phyloP scores from a whole-genome alignment of 1,140 invertebrate species.

The Tetraneura akinire region DNA sequence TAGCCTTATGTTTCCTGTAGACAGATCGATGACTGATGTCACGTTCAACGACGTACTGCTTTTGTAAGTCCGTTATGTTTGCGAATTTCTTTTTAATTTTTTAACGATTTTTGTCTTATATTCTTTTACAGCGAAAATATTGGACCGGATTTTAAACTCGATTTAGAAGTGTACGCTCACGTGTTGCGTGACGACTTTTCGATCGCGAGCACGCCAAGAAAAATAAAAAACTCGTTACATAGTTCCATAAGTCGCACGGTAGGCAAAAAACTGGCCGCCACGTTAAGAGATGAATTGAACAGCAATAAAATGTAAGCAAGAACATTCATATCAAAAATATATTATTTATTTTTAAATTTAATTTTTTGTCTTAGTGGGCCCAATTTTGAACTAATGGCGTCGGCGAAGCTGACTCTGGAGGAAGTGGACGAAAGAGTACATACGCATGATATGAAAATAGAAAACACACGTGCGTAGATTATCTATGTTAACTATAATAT shows the following conservation, averaged over 20 bases:
- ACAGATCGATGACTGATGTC: constrained; percentile 71
- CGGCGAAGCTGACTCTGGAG: constrained; percentile 65
- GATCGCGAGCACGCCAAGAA: constrained; percentile 69
- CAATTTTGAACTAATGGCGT: constrained; percentile 71
- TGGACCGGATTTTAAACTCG: constrained; percentile 67
- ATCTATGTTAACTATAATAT: neutral
- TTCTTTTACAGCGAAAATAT: constrained; percentile 65
- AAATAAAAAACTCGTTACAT: constrained; percentile 71
- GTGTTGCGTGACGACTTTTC: constrained; percentile 70
- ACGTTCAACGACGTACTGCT: constrained; percentile 71
- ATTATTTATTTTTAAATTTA: neutral
- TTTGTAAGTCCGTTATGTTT: constrained; percentile 74
- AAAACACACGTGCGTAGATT: constrained; percentile 60
- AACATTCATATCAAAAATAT: neutral
- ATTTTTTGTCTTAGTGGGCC: constrained; percentile 64
- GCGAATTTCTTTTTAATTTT: too few species aligned
- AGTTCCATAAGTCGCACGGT: constrained; percentile 71
- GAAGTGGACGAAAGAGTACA: constrained; percentile 66
- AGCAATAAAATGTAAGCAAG: constrained; percentile 61
- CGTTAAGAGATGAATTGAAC: constrained; percentile 63
- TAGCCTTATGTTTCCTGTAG: constrained; percentile 68
- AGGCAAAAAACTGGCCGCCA: constrained; percentile 66
- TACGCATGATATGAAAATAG: constrained; percentile 63
- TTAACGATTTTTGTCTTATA: too few species aligned
- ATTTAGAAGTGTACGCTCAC: constrained; percentile 71